phyloP scores from a whole-genome alignment of 2,888 invertebrate genomes.

The Limnephilus lunatus region DNA sequence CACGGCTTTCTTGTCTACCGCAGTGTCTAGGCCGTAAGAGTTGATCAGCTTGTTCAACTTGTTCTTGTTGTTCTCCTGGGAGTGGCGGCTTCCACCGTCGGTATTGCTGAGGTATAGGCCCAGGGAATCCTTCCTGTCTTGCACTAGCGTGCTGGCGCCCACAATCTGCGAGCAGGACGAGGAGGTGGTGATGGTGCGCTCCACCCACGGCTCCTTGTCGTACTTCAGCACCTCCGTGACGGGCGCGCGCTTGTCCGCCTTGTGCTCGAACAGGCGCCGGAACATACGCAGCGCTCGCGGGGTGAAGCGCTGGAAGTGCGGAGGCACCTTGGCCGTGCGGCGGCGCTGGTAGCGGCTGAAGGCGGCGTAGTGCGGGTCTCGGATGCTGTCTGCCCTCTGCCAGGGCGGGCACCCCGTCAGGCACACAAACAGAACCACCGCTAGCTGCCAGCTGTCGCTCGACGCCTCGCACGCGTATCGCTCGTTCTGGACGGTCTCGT shows the following conservation, averaged over 20 bases:
- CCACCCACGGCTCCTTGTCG: slow-evolving; percentile 79
- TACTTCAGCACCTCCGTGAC: slow-evolving; percentile 80
- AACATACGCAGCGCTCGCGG: slow-evolving; percentile 83
- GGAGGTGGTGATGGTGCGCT: slow-evolving; percentile 75
- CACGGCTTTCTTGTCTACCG: slow-evolving; percentile 80
- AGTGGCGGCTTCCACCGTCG: slow-evolving; percentile 73
- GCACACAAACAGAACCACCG: slow-evolving; percentile 82
- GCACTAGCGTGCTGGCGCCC: slow-evolving; percentile 68
- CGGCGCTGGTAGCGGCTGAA: slow-evolving; percentile 83
- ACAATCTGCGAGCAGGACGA: slow-evolving; percentile 73
- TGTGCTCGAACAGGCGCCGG: slow-evolving; percentile 83
- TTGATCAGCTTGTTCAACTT: slow-evolving; percentile 77
- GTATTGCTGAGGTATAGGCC: slow-evolving; percentile 74
- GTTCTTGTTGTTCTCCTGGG: slow-evolving; percentile 77
- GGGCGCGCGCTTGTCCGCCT: slow-evolving; percentile 81
- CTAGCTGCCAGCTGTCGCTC: slow-evolving; percentile 88
- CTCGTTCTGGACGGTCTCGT: slow-evolving; percentile 79
- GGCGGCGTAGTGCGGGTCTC: slow-evolving; percentile 82
- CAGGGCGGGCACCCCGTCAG: slow-evolving; percentile 85
- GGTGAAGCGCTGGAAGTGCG: slow-evolving; percentile 80
- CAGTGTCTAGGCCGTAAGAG: slow-evolving; percentile 81
- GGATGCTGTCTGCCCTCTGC: slow-evolving; percentile 84
- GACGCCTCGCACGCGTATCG: slow-evolving; percentile 81
- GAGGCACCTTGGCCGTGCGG: slow-evolving; percentile 79
- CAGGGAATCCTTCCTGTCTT: slow-evolving; percentile 74